A percentile compares a stretch with the other conserved stretches of the same genome.
phyloP scores from a whole-genome alignment of 2,888 invertebrate species.

The Axea sp. region DNA sequence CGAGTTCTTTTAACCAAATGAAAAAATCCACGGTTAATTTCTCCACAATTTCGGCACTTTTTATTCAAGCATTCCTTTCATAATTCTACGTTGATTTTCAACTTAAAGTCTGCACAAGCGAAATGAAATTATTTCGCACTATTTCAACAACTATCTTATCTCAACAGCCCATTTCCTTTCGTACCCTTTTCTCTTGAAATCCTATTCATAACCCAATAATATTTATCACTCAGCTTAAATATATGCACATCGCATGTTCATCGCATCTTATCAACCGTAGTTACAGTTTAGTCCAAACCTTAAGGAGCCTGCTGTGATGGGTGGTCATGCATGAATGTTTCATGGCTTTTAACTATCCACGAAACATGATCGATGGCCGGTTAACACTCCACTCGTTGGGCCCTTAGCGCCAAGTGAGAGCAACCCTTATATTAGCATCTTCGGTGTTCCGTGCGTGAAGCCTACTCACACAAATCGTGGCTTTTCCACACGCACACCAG shows the following conservation, averaged over 20 bases:
- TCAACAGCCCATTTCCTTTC: constrained; percentile 9
- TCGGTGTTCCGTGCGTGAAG: constrained; percentile 18
- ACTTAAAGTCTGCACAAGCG: no score
- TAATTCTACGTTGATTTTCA: no score
- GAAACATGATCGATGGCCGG: constrained; percentile 77
- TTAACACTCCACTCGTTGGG: constrained; percentile 70
- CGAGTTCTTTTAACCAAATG: no score
- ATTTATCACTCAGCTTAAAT: constrained; percentile 40
- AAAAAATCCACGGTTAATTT: no score
- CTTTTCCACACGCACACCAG: constrained; percentile 3
- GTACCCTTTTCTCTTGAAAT: not conserved
- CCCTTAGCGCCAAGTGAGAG: constrained; percentile 63
- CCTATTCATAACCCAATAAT: constrained; percentile 20
- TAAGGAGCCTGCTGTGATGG: constrained; percentile 66
- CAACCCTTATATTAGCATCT: constrained; percentile 59
- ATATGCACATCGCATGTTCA: constrained; percentile 54
- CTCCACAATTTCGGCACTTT: no score
- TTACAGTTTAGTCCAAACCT: constrained; percentile 37
- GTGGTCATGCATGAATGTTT: constrained; percentile 75
- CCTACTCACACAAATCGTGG: not conserved
- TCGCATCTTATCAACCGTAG: constrained; percentile 49
- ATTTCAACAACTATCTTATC: constrained; percentile 2
- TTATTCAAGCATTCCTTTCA: no score
- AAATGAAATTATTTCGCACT: constrained; percentile 5
- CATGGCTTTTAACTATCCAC: constrained; percentile 75